These are phyloP conservation scores for Lagocephalus sceleratus DNA, from an alignment of 2,797 vertebrate genomes.

Conservation along the genomic window DNA sequence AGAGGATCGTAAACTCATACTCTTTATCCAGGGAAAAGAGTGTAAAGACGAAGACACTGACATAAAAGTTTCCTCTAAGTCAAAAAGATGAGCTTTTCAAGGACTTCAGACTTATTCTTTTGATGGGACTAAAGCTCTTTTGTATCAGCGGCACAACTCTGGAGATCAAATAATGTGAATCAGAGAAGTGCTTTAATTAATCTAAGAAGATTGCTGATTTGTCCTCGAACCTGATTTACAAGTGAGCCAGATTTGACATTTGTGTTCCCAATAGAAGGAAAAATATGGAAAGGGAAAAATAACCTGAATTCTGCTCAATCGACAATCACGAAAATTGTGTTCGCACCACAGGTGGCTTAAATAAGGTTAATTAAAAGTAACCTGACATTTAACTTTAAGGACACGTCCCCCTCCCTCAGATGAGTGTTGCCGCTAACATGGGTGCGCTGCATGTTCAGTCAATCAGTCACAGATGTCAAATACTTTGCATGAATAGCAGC, in stretches of 20 bases:
- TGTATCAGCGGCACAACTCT: not conserved
- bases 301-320: no score
- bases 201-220: no score
- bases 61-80: not conserved
- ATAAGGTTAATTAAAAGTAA: conserved; percentile 11
- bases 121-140: conserved; percentile 5
- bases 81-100: not conserved
- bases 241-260: no score
- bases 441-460: not conserved
- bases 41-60: not conserved
- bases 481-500: conserved; percentile 5
- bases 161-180: not conserved
- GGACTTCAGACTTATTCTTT: conserved; percentile 4
- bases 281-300: not conserved
- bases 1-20: conserved; percentile 11
- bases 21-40: not conserved
- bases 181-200: no score
- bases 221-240: no score
- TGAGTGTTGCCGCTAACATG: not conserved
- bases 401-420: conserved; percentile 6
- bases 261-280: not conserved
- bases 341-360: not conserved
- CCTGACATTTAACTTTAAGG: conserved; percentile 2
- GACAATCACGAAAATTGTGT: conserved; percentile 2
- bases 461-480: not conserved